These are phyloP conservation scores for Morone saxatilis DNA, from an alignment of 2,113 vertebrate genomes.

Conservation along the genomic window DNA sequence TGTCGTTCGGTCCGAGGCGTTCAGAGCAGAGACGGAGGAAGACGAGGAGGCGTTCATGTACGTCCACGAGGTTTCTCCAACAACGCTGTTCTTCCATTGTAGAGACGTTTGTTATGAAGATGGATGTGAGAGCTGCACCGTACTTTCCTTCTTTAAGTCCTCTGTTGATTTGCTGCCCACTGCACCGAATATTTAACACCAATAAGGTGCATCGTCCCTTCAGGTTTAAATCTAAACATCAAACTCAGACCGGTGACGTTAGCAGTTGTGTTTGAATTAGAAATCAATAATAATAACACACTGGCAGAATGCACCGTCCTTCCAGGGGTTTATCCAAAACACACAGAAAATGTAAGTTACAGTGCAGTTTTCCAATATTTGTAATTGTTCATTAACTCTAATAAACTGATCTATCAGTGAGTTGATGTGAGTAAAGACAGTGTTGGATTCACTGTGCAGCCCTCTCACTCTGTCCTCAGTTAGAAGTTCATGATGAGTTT, in stretches of 20 bases:
- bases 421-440: rapidly evolving
- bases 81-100: not conserved
- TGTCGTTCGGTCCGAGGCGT: conserved; percentile 10
- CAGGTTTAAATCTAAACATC: not conserved
- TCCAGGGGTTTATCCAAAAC: not conserved
- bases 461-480: not conserved
- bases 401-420: not conserved
- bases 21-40: not conserved
- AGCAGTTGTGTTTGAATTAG: not conserved
- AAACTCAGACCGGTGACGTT: not conserved
- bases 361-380: not conserved
- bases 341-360: not conserved
- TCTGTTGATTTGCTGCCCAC: no score
- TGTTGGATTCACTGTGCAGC: conserved; percentile 10
- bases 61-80: not conserved
- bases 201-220: not conserved
- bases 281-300: not conserved
- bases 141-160: no score
- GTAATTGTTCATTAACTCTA: not conserved
- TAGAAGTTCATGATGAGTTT: not conserved
- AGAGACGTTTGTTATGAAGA: conserved; percentile 6
- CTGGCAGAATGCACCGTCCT: not conserved
- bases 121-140: conserved; percentile 16
- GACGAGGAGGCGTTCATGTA: not conserved
- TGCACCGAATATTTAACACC: no score